Evolutionary conservation across 2,888 invertebrate genomes (phyloP).

Genomic region (Entomobrya proxima): DNA sequence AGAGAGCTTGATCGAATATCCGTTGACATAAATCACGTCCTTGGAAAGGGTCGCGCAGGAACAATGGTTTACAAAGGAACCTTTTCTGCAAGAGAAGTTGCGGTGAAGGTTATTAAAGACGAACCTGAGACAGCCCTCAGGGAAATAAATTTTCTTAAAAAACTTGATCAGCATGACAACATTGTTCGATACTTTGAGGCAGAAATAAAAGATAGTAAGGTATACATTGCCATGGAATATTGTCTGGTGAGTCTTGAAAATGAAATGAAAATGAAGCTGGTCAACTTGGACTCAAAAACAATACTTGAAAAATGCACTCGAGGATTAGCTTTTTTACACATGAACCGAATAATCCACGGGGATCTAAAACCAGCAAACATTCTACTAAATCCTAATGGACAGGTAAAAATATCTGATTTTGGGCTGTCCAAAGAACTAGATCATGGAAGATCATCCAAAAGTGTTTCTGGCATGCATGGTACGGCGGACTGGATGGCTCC

Average conservation of each 20-base stretch:
- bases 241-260: not conserved
- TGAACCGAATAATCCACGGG: not conserved
- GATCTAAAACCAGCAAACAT: not conserved
- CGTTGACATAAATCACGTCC: not conserved
- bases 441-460: not conserved
- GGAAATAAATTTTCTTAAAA: not conserved
- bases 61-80: not conserved
- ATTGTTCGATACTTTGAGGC: not conserved
- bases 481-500: not conserved
- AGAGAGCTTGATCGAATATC: not conserved
- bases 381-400: not conserved
- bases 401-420: not conserved
- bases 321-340: not conserved
- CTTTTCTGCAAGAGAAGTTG: not conserved
- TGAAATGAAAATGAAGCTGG: not conserved
- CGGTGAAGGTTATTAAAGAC: not conserved
- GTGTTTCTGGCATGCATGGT: not conserved
- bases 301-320: not conserved
- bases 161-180: not conserved
- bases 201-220: not conserved
- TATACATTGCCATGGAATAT: not conserved
- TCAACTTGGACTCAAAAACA: not conserved
- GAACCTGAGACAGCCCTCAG: not conserved
- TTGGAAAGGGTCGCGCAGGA: not conserved
- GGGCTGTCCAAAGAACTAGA: not conserved